A percentile compares a stretch with the other conserved stretches of the same genome.
Evolutionary conservation across 2,113 vertebrate genomes (phyloP).

Genomic region (Pitta sordida): DNA sequence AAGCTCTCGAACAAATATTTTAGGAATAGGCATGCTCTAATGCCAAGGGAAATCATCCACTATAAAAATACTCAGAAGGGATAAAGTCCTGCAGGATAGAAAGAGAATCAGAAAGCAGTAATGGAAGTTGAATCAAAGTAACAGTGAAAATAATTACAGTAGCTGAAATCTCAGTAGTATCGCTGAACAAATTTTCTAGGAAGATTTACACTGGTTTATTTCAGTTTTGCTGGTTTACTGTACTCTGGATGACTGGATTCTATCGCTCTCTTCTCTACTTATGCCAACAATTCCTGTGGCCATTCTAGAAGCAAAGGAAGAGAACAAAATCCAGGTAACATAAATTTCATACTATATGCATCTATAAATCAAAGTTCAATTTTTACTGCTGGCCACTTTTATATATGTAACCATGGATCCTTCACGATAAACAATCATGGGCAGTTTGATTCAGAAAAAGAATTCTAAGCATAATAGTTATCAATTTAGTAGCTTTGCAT

Average conservation of each 20-base stretch:
- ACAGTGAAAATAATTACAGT: neutral
- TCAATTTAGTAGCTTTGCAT: neutral
- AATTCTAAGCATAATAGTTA: neutral
- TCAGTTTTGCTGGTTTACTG: neutral
- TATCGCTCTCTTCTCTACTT: neutral
- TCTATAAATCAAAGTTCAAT: neutral
- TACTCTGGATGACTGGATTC: neutral
- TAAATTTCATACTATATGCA: neutral
- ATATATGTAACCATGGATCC: neutral
- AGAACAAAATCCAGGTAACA: neutral
- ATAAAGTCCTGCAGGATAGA: neutral
- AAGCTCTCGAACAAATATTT: slow-evolving; percentile 4
- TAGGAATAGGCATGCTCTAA: neutral
- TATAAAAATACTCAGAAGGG: neutral
- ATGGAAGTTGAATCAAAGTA: neutral
- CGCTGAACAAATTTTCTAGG: neutral
- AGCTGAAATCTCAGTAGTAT: neutral
- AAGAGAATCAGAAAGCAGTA: neutral
- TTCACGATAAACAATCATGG: neutral
- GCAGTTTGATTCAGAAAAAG: neutral
- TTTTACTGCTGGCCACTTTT: neutral
- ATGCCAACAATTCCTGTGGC: neutral
- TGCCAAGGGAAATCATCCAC: neutral
- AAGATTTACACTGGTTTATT: neutral
- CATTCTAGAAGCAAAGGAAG: neutral